These are phyloP conservation scores for Melieria crassipennis DNA, from an alignment of 2,888 invertebrate genomes.

Conservation along the genomic window DNA sequence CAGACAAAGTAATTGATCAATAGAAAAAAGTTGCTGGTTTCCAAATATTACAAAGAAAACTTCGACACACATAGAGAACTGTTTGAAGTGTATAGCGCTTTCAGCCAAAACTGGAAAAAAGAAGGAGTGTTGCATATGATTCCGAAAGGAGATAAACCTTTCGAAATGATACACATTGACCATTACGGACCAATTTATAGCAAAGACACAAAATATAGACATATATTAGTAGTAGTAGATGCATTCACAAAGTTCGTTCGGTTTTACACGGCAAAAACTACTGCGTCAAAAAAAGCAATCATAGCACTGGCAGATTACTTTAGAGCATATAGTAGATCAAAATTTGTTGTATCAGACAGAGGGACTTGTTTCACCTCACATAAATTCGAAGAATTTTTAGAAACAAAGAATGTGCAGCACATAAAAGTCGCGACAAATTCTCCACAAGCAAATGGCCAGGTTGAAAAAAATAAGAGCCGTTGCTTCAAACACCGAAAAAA, in stretches of 20 bases:
- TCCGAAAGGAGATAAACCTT: conserved; percentile 27
- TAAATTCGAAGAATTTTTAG: conserved; percentile 12
- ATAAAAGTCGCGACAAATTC: conserved; percentile 7
- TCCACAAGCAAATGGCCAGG: conserved; percentile 11
- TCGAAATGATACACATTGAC: conserved; percentile 32
- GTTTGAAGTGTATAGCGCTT: no score
- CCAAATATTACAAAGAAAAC: no score
- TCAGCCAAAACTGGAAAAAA: no score
- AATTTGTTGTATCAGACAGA: not conserved
- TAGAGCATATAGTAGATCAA: conserved; percentile 10
- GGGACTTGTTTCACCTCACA: conserved; percentile 16
- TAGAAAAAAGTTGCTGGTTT: no score
- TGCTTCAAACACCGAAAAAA: no score
- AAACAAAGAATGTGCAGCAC: not conserved
- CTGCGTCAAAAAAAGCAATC: conserved; percentile 1
- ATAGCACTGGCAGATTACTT: conserved; percentile 12
- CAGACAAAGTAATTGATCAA: no score
- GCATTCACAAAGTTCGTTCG: conserved; percentile 30
- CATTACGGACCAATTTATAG: conserved; percentile 32
- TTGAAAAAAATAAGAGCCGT: conserved; percentile 2
- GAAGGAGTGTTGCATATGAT: conserved; percentile 29
- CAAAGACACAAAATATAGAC: conserved; percentile 7
- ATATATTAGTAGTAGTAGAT: conserved; percentile 35
- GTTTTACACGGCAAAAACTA: conserved; percentile 7
- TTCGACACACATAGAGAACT: no score